Percentiles rank a stretch among this genome's conserved stretches.
Conservation (phyloP, 2,797 vertebrate species). For the Cryptoprocta ferox region DNA sequence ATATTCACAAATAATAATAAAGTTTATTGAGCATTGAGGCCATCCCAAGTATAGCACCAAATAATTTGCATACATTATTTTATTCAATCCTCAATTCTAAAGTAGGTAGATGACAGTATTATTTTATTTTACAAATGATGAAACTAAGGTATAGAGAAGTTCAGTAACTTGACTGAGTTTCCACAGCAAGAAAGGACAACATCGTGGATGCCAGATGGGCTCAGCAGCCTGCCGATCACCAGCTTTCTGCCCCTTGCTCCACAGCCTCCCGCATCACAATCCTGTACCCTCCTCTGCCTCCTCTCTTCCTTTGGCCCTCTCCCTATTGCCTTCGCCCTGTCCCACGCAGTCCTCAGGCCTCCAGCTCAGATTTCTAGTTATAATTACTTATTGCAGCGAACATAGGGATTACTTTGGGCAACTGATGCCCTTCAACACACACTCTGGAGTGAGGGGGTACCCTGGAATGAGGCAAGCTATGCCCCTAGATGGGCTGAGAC, state of each 20-base stretch:
- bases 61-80: neutral
- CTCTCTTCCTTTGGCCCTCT: neutral
- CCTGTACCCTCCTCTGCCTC: neutral
- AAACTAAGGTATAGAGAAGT: conserved; percentile 9
- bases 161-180: neutral
- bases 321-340: neutral
- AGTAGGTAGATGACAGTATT: neutral
- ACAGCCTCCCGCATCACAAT: neutral
- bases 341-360: neutral
- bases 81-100: neutral
- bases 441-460: neutral
- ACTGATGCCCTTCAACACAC: neutral
- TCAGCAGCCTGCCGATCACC: neutral
- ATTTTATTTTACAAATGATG: neutral
- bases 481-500: neutral
- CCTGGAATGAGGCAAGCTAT: neutral
- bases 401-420: neutral
- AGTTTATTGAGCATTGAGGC: neutral
- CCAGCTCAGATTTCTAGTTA: neutral
- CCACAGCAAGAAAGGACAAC: neutral
- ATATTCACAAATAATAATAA: neutral
- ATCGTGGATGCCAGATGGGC: neutral
- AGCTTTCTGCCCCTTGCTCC: neutral
- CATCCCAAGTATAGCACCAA: neutral
- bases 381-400: neutral